These are phyloP conservation scores for Trachymyrmex septentrionalis DNA, from an alignment of 1,140 invertebrate genomes.

Conservation along the genomic window DNA sequence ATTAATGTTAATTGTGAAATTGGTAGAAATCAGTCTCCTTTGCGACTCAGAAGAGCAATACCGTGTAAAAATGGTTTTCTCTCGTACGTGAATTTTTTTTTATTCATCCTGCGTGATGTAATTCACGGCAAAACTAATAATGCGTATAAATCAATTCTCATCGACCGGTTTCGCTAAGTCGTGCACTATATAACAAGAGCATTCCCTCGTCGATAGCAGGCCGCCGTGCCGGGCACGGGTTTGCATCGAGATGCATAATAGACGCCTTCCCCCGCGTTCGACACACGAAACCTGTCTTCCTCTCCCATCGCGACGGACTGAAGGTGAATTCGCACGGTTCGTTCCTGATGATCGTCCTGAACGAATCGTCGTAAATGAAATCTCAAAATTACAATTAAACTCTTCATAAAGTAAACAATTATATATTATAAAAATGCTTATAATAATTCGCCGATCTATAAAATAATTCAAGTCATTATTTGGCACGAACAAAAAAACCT, in stretches of 20 bases:
- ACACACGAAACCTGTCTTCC: conserved; percentile 29
- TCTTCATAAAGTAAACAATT: neutral
- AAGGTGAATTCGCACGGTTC: neutral
- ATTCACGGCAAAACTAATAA: conserved; percentile 49
- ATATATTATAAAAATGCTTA: neutral
- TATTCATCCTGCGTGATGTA: conserved; percentile 30
- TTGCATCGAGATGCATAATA: conserved; percentile 63
- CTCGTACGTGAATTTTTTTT: neutral
- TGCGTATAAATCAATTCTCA: conserved; percentile 74
- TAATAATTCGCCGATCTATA: neutral
- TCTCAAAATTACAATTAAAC: neutral
- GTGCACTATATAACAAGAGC: conserved; percentile 72
- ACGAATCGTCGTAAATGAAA: neutral
- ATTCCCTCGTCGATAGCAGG: conserved; percentile 58
- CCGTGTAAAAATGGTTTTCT: neutral
- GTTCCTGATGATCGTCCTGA: conserved; percentile 1
- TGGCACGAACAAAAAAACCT: neutral
- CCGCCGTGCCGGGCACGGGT: conserved; percentile 58
- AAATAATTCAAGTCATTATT: neutral
- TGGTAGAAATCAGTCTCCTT: neutral
- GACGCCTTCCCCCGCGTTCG: conserved; percentile 42
- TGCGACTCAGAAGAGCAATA: neutral
- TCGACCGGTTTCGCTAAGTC: conserved; percentile 79
- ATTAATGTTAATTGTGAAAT: no score
- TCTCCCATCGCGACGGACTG: neutral